Conservation (phyloP, 2,888 invertebrate genomes). For the Poecilus cupreus region DNA sequence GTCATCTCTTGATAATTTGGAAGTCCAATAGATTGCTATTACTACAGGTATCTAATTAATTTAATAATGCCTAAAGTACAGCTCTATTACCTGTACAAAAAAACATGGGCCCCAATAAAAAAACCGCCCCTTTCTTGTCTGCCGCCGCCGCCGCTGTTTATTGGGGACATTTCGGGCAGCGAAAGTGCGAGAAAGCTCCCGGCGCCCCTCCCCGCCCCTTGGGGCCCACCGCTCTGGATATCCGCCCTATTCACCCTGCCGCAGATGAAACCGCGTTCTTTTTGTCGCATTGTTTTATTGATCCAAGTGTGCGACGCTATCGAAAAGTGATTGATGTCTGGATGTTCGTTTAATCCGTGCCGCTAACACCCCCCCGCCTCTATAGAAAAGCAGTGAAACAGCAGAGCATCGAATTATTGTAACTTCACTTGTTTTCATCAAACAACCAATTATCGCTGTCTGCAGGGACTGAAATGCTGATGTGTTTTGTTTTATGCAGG, state of each 20-base stretch:
- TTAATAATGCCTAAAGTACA: too few relatives aligned
- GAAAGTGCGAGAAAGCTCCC: background rate
- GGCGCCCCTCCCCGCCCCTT: background rate
- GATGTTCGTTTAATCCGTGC: slow-evolving; percentile 43
- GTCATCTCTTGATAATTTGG: too few relatives aligned
- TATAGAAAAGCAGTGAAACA: background rate
- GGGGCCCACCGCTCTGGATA: too few relatives aligned
- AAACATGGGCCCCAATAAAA: background rate
- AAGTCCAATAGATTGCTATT: too few relatives aligned
- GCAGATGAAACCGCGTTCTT: slow-evolving; percentile 32
- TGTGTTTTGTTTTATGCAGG: background rate
- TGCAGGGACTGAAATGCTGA: background rate
- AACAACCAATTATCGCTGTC: slow-evolving; percentile 23
- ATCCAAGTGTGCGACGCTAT: slow-evolving; percentile 51
- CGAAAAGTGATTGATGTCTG: slow-evolving; percentile 52
- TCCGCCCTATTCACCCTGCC: slow-evolving; percentile 3
- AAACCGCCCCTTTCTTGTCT: background rate
- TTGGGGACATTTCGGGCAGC: background rate
- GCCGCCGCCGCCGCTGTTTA: background rate
- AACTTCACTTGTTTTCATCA: slow-evolving; percentile 29
- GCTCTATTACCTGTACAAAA: too few relatives aligned
- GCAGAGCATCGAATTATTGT: slow-evolving; percentile 7
- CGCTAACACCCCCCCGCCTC: background rate
- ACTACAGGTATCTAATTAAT: too few relatives aligned
- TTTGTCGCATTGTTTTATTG: slow-evolving; percentile 51